Base-by-base conservation (phyloP, 1,140 invertebrate species). In the Euwallacea similis region DNA sequence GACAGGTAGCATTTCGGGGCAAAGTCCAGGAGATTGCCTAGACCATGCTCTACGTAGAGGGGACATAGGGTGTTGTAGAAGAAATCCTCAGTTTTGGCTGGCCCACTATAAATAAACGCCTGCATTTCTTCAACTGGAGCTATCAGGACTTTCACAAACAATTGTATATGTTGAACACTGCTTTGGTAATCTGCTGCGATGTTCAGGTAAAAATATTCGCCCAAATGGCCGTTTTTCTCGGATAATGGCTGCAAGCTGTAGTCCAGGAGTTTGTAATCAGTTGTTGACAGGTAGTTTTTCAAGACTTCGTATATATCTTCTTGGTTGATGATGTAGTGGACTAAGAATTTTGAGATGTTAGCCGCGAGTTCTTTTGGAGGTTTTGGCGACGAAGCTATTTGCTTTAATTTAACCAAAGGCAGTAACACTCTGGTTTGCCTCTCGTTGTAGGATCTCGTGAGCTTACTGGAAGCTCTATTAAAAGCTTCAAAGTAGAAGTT, bases 161-260 rank as follows among this genome's bases (percentile, higher is more conserved):
- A 13, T 2, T 50, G 10, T 8, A 69, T 11, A 13, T 42, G 46
- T 33, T 46, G 10, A 15, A 42, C 13, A 53, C 54, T 7, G 4
- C 16, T 3, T 60, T 65, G 42, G 13, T 59, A 9, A 53, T 59
- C 41, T 15, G 15, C 10, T 59, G 43, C 15, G 9, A 70, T 59
- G 33, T 62, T 33, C 41, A 71, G 41, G 13, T 71, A 11, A 15
- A 59, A 65, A 42, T 71, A 71, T 13, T 71, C 44, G 7, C 69
- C 69, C 4, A 71, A 60, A 61, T 71, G 69, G 10, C 69, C 69
- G 50, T 65, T 71, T 58, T 15, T 64, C 50, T 56, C 69, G 43
- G 16, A 42, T 42, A 71, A 16, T n/a, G 47, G 16, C n/a, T n/a
- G 11, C 7, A 71, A n/a, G 10, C 58, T 50, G n/a, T 65, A 71